Evolutionary conservation across 2,113 vertebrate genomes (phyloP).

Genomic region (Zapornia atra): DNA sequence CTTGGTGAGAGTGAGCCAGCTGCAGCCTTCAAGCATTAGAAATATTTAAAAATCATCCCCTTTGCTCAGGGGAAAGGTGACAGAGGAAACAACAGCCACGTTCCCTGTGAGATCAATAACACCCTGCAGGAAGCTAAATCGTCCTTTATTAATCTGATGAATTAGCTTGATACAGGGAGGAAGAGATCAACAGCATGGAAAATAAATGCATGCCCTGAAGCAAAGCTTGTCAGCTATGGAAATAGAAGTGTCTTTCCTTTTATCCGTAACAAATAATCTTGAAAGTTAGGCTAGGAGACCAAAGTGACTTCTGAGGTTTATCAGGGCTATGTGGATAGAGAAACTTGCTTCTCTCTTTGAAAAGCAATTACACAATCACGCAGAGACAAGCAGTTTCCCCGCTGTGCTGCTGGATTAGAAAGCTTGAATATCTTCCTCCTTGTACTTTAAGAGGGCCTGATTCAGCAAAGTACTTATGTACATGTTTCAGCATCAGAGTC

Average conservation of each 20-base stretch:
- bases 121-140: slow-evolving; percentile 59
- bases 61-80: slow-evolving; percentile 8
- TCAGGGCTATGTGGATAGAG: neutral
- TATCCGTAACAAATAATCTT: slow-evolving; percentile 52
- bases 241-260: slow-evolving; percentile 55
- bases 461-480: neutral
- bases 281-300: slow-evolving; percentile 45
- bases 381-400: slow-evolving; percentile 29
- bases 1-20: neutral
- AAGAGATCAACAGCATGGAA: slow-evolving; percentile 62
- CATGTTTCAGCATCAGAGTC: neutral
- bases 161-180: slow-evolving; percentile 50
- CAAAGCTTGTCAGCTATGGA: slow-evolving; percentile 62
- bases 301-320: slow-evolving; percentile 55
- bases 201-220: slow-evolving; percentile 63
- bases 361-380: slow-evolving; percentile 40
- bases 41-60: slow-evolving; percentile 47
- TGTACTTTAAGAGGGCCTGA: neutral
- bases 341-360: slow-evolving; percentile 15
- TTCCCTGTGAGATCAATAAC: slow-evolving; percentile 50
- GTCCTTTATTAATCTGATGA: slow-evolving; percentile 72
- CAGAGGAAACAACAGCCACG: neutral
- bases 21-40: neutral
- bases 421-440: slow-evolving; percentile 15
- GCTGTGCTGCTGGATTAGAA: slow-evolving; percentile 34